phyloP scores from a whole-genome alignment of 2,797 vertebrate genomes.

The Tympanoctomys barrerae region DNA sequence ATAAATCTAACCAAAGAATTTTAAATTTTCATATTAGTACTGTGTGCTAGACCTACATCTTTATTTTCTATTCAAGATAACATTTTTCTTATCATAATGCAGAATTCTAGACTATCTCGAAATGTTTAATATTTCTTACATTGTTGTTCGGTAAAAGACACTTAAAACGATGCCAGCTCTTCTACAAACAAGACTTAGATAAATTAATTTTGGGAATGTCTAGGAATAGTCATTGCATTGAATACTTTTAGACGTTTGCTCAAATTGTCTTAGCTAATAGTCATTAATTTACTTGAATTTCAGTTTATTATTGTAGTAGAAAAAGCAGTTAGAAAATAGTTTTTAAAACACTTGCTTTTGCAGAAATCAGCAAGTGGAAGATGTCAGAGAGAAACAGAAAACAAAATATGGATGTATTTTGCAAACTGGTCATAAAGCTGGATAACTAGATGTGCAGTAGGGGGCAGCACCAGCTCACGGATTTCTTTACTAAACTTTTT shows the following conservation, averaged over 20 bases:
- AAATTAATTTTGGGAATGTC: constrained; percentile 1
- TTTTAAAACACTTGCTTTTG: constrained; percentile 15
- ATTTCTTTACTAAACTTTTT: background rate
- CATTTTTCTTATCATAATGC: background rate
- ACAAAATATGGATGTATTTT: background rate
- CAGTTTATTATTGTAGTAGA: background rate
- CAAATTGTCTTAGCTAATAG: background rate
- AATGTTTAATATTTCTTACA: constrained; percentile 1
- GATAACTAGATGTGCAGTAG: background rate
- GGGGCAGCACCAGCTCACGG: constrained; percentile 48
- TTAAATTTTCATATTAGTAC: background rate
- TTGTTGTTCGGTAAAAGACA: background rate
- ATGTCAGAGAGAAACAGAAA: background rate
- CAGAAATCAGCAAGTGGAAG: background rate
- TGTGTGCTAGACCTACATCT: background rate
- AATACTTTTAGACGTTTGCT: constrained; percentile 6
- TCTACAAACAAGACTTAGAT: background rate
- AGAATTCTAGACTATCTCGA: background rate
- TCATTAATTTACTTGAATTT: constrained; percentile 3
- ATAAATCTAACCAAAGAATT: background rate
- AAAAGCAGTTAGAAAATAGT: background rate
- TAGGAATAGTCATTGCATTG: background rate
- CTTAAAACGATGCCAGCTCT: background rate
- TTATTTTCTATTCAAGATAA: background rate
- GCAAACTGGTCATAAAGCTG: background rate